phyloP scores from a whole-genome alignment of 2,888 invertebrate species.

The Lamellibrachia columna region DNA sequence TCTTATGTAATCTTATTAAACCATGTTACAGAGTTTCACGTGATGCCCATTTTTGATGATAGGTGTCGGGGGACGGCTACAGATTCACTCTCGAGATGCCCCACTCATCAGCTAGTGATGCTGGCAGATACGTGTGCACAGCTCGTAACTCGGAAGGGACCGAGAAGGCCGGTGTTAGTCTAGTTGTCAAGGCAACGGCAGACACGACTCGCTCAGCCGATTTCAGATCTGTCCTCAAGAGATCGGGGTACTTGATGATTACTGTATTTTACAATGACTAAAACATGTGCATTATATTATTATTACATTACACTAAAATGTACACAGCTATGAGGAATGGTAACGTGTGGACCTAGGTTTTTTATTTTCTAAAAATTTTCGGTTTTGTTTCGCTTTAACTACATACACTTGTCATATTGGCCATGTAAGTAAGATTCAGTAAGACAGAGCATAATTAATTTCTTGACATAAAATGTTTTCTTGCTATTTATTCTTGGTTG shows the following conservation, averaged over 20 bases:
- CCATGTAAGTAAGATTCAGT: no score
- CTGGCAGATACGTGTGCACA: constrained; percentile 54
- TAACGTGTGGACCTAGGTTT: no score
- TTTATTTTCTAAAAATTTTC: no score
- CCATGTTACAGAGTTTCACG: not conserved
- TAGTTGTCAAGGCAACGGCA: constrained; percentile 42
- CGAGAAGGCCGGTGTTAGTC: constrained; percentile 45
- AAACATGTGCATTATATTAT: not conserved
- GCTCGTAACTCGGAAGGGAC: constrained; percentile 49
- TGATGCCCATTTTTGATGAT: not conserved
- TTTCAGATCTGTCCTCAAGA: not conserved
- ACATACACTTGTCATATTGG: no score
- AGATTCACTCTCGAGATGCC: constrained; percentile 50
- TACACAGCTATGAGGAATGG: no score
- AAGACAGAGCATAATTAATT: no score
- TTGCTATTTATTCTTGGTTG: no score
- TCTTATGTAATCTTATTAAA: not conserved
- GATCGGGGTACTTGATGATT: not conserved
- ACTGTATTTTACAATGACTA: not conserved
- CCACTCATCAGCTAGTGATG: constrained; percentile 45
- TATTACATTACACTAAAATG: no score
- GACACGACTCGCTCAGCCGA: not conserved
- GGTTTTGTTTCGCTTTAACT: no score
- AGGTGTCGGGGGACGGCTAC: constrained; percentile 48
- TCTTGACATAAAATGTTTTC: no score